phyloP scores from a whole-genome alignment of 2,888 invertebrate species.

The Fragum sueziense region DNA sequence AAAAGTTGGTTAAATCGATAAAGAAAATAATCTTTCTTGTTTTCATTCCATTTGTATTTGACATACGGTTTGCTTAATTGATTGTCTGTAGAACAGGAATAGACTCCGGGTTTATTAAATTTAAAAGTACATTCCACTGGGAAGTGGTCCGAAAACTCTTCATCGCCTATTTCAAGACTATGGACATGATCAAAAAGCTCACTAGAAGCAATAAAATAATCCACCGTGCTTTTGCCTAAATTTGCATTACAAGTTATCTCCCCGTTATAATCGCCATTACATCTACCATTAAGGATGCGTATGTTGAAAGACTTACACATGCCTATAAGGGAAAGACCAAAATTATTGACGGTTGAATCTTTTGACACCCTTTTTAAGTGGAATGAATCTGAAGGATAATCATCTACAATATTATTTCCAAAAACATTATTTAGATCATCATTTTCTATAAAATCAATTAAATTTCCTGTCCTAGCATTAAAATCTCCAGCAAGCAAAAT shows the following conservation, averaged over 20 bases:
- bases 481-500: conserved; percentile 8
- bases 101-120: neutral
- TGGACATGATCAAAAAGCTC: neutral
- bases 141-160: conserved; percentile 3
- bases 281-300: conserved; percentile 12
- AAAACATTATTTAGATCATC: conserved; percentile 1
- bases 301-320: neutral
- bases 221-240: conserved; percentile 7
- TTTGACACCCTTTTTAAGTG: neutral
- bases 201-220: conserved; percentile 1
- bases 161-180: neutral
- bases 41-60: neutral
- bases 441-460: conserved; percentile 10
- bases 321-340: conserved; percentile 8
- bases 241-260: conserved; percentile 17
- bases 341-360: neutral
- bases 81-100: neutral
- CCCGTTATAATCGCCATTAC: neutral
- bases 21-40: neutral
- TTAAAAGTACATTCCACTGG: neutral
- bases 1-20: neutral
- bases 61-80: neutral
- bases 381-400: neutral
- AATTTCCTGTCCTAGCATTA: neutral
- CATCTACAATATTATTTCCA: neutral